Percentiles rank a stretch among this genome's conserved stretches.
These are phyloP conservation scores for Psix sp. DNA, from an alignment of 1,140 invertebrate species.

Conservation along the genomic window DNA sequence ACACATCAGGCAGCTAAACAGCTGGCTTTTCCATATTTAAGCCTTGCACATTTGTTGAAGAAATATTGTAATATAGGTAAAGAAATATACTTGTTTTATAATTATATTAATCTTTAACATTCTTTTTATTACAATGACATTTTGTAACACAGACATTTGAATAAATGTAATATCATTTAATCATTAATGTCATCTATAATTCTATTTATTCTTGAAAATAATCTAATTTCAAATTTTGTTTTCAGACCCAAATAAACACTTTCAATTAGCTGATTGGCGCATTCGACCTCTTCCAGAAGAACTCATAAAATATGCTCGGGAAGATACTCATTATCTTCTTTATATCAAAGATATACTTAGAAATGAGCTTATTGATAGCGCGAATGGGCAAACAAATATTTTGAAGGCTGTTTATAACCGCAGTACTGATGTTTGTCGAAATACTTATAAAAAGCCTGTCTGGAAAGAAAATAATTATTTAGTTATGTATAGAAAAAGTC, in stretches of 20 bases:
- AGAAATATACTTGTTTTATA: not conserved
- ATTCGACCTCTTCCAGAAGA: conserved; percentile 92
- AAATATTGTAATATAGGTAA: conserved; percentile 84
- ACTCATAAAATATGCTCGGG: conserved; percentile 91
- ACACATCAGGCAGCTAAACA: conserved; percentile 91
- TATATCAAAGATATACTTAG: conserved; percentile 92
- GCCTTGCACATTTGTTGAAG: conserved; percentile 88
- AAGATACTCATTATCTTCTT: conserved; percentile 97
- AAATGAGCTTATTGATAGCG: conserved; percentile 85
- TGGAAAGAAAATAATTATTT: conserved; percentile 85
- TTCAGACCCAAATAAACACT: conserved; percentile 88
- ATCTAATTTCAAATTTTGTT: conserved; percentile 6
- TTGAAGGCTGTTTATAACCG: conserved; percentile 83
- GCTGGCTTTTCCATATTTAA: conserved; percentile 84
- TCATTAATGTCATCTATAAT: too few relatives aligned
- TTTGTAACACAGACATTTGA: too few relatives aligned
- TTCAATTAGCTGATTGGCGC: conserved; percentile 97
- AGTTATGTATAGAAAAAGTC: conserved; percentile 86
- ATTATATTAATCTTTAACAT: not conserved
- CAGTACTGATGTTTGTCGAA: conserved; percentile 85
- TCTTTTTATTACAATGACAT: too few relatives aligned
- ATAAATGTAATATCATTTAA: too few relatives aligned
- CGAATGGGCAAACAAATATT: conserved; percentile 83
- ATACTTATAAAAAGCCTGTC: conserved; percentile 89
- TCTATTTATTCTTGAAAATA: not conserved